Conservation (phyloP, 2,113 vertebrate species). For the Gobio gobio region DNA sequence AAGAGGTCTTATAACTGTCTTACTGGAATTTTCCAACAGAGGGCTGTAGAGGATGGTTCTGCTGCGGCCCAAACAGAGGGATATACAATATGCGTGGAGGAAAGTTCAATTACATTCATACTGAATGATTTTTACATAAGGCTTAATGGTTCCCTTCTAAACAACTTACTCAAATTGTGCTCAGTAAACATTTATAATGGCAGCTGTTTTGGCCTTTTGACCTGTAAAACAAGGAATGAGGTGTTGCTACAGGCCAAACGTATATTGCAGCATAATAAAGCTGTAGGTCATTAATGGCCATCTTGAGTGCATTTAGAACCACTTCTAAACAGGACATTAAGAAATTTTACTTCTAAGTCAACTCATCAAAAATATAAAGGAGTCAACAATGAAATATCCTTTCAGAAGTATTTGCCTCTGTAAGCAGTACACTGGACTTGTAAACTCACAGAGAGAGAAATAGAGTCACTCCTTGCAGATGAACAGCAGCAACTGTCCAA, state of each 20-base stretch:
- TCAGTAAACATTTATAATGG: neutral
- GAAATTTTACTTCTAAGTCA: neutral
- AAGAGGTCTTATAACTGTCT: neutral
- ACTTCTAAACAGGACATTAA: neutral
- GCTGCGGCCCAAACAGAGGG: neutral
- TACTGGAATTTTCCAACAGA: conserved; percentile 6
- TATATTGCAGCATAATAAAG: neutral
- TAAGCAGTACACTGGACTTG: conserved; percentile 1
- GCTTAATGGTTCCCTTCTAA: neutral
- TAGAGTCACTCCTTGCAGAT: conserved; percentile 31
- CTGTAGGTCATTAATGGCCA: neutral
- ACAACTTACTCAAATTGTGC: conserved; percentile 14
- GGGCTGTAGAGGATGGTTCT: conserved; percentile 31
- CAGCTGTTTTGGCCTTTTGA: neutral
- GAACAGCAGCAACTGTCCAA: conserved; percentile 51
- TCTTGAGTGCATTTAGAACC: neutral
- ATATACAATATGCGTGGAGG: neutral
- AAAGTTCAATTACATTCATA: neutral
- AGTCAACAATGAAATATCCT: neutral
- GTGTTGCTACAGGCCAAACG: neutral
- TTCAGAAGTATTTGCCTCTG: neutral
- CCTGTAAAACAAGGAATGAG: neutral
- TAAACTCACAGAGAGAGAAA: conserved; percentile 6
- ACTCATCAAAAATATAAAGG: neutral
- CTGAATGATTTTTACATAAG: neutral